phyloP scores from a whole-genome alignment of 2,797 vertebrate genomes.

The Hylomyscus alleni region DNA sequence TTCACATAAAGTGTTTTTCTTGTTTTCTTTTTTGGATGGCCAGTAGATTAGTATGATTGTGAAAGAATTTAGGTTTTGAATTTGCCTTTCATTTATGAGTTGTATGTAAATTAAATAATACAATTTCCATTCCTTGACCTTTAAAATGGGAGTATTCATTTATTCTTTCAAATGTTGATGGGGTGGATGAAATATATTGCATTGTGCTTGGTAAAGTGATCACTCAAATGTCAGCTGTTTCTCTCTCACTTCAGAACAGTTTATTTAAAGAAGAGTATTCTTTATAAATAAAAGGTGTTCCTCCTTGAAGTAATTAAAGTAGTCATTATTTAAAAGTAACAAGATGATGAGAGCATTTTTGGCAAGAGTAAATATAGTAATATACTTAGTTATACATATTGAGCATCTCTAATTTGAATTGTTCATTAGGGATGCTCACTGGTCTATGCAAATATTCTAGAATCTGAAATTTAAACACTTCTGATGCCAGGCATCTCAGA shows the following conservation, averaged over 20 bases:
- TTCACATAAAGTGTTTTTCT: neutral
- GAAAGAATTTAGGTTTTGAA: constrained; percentile 24
- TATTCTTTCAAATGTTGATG: neutral
- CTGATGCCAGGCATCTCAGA: neutral
- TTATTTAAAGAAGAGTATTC: constrained; percentile 24
- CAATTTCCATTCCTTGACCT: neutral
- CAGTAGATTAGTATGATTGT: neutral
- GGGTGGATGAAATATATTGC: neutral
- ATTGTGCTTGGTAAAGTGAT: neutral
- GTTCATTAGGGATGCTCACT: neutral
- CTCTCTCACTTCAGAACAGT: neutral
- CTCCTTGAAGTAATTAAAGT: constrained; percentile 45
- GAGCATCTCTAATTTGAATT: neutral
- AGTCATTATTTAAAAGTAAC: constrained; percentile 29
- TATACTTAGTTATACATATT: neutral
- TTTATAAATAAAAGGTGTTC: constrained; percentile 43
- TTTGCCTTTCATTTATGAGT: constrained; percentile 49
- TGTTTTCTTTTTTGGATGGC: constrained; percentile 53
- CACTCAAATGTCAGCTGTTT: neutral
- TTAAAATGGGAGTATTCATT: neutral
- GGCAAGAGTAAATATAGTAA: constrained; percentile 28
- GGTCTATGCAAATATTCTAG: neutral
- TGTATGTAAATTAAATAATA: constrained; percentile 37
- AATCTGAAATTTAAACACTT: neutral
- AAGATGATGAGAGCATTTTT: constrained; percentile 63